Base-by-base conservation (phyloP, 2,113 vertebrate genomes). In the Atrichornis clamosus region DNA sequence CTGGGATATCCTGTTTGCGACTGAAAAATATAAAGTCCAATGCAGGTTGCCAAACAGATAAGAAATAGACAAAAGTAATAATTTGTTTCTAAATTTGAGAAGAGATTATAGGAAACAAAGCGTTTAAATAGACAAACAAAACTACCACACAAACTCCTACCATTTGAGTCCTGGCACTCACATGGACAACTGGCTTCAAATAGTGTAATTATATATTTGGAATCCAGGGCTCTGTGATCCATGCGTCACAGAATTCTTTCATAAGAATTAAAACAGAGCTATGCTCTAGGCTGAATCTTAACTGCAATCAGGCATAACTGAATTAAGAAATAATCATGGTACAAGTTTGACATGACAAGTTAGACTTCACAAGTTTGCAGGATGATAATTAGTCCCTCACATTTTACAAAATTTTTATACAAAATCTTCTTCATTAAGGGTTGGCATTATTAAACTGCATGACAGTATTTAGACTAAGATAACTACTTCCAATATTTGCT, bases 141-240 rank as follows among this genome's bases (percentile, higher is more conserved):
- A 58, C 53, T 37, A 73, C 37, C 37, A 42, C 27, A 46, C 4
- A 16, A 68, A 37, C 17, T 90, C 49, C 15, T 1, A 35, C 6
- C 30, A 41, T 39, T 53, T 39, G 26, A 85, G 53, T 47, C 50
- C 63, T 69, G 70, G 78, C 41, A 58, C 37, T 60, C 16, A 17
- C 14, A 12, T 2, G 37, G 62, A 58, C 42, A 95, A 69, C 65
- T 80, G 75, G 53, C 46, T 85, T 63, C 63, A 55, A 69, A 39
- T 0, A 41, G 30, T 4, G 4, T 50, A 79, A 68, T 11, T 28
- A 6, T 11, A 2, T n/a, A n/a, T 49, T 67, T 58, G 22, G 37
- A 69, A 32, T 4, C 35, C 55, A 59, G 49, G 42, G 52, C 15
- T 79, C 72, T 3, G 1, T 12, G 33, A 76, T 35, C 44, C 33